phyloP scores from a whole-genome alignment of 2,888 invertebrate genomes.

The Keiferia lycopersicella region DNA sequence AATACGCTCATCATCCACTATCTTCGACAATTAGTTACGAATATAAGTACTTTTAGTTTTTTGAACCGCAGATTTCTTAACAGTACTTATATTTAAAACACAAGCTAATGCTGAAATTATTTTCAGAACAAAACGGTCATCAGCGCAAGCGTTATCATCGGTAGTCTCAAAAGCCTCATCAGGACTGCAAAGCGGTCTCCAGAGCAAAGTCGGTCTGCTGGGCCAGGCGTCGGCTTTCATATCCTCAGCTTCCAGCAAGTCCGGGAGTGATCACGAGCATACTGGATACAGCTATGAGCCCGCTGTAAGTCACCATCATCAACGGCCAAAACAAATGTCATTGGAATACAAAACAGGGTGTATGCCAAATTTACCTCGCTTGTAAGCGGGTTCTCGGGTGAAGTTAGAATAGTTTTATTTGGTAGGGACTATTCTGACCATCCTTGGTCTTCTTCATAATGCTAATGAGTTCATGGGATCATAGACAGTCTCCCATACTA shows the following conservation, averaged over 20 bases:
- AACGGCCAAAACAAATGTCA: neutral
- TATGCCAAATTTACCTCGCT: too few species aligned
- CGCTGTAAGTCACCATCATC: conserved; percentile 40
- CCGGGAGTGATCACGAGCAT: conserved; percentile 58
- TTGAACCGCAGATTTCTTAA: too few species aligned
- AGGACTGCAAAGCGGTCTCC: conserved; percentile 75
- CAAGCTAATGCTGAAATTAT: neutral
- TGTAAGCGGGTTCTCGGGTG: too few species aligned
- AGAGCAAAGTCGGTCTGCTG: conserved; percentile 77
- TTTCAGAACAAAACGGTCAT: conserved; percentile 72
- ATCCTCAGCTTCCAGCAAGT: conserved; percentile 74
- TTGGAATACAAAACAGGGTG: neutral
- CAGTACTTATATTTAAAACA: too few species aligned
- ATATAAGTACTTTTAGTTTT: too few species aligned
- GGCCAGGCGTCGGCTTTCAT: conserved; percentile 81
- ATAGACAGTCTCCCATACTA: too few species aligned
- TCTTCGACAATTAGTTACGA: too few species aligned
- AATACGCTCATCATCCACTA: too few species aligned
- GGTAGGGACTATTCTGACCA: too few species aligned
- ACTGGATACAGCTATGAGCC: conserved; percentile 73
- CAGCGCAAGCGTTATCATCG: conserved; percentile 67
- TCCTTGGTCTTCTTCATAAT: too few species aligned
- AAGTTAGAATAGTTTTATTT: too few species aligned
- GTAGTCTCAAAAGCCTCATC: conserved; percentile 70
- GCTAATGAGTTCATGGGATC: too few species aligned